phyloP scores from a whole-genome alignment of 2,888 invertebrate species.

The Drosophila neotestacea region DNA sequence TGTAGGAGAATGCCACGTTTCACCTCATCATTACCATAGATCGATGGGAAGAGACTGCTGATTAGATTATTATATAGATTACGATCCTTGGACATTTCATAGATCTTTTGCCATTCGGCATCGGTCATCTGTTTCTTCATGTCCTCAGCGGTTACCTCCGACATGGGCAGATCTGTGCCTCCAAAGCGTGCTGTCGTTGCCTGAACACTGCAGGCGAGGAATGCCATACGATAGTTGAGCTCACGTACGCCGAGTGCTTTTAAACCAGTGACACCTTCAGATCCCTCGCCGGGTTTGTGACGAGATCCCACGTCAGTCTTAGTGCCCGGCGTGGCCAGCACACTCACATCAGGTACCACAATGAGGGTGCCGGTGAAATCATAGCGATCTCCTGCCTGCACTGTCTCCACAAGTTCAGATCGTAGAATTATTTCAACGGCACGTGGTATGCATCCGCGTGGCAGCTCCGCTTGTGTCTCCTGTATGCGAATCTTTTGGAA shows the following conservation, averaged over 20 bases:
- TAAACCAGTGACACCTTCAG: slow-evolving; percentile 93
- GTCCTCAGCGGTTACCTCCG: slow-evolving; percentile 95
- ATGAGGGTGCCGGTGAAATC: slow-evolving; percentile 98
- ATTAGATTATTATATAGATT: slow-evolving; percentile 96
- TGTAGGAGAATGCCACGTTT: slow-evolving; percentile 96
- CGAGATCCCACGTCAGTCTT: slow-evolving; percentile 92
- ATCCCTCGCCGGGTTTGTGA: slow-evolving; percentile 90
- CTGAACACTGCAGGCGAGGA: slow-evolving; percentile 96
- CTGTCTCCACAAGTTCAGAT: slow-evolving; percentile 98
- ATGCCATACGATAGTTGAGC: slow-evolving; percentile 93
- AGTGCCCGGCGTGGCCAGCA: slow-evolving; percentile 93
- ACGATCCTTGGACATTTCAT: slow-evolving; percentile 98
- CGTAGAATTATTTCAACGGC: slow-evolving; percentile 97
- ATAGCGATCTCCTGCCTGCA: slow-evolving; percentile 91
- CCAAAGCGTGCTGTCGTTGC: slow-evolving; percentile 95
- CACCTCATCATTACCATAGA: slow-evolving; percentile 98
- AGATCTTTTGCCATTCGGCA: slow-evolving; percentile 96
- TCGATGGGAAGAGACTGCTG: slow-evolving; percentile 96
- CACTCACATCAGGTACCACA: slow-evolving; percentile 98
- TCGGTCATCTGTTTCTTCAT: slow-evolving; percentile 98
- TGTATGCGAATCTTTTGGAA: slow-evolving; percentile 99
- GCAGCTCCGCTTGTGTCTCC: slow-evolving; percentile 98
- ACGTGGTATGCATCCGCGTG: slow-evolving; percentile 97
- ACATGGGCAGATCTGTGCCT: slow-evolving; percentile 92
- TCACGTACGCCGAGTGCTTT: slow-evolving; percentile 94